A percentile compares a stretch with the other conserved stretches of the same genome.
These are phyloP conservation scores for Gymnobelideus leadbeateri DNA, from an alignment of 2,113 vertebrate genomes.

Conservation along the genomic window DNA sequence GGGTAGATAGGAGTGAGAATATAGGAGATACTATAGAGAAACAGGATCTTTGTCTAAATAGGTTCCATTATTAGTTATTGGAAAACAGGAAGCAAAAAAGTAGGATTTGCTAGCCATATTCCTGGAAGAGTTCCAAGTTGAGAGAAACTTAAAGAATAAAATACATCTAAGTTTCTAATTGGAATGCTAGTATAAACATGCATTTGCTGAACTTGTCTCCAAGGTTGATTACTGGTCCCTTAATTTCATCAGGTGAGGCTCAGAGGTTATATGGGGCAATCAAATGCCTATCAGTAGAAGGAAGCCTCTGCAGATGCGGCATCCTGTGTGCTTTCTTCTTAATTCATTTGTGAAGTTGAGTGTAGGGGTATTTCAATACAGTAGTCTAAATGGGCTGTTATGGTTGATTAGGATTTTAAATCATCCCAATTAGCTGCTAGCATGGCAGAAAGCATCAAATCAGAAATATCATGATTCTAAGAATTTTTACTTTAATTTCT, in stretches of 20 bases:
- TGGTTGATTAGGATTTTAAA: not conserved
- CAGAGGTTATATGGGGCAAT: not conserved
- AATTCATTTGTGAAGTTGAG: not conserved
- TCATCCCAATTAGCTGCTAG: not conserved
- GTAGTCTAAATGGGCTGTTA: not conserved
- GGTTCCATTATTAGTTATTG: not conserved
- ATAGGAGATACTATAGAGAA: not conserved
- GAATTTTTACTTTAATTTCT: not conserved
- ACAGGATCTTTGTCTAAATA: not conserved
- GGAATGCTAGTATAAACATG: not conserved
- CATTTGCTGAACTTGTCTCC: not conserved
- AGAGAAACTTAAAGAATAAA: not conserved
- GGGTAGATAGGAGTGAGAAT: not conserved
- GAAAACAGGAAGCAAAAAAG: not conserved
- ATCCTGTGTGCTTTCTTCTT: not conserved
- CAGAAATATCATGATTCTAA: not conserved
- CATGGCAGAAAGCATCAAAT: not conserved
- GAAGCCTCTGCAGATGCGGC: not conserved
- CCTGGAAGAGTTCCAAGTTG: not conserved
- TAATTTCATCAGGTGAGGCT: not conserved
- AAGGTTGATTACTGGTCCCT: not conserved
- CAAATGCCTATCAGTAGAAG: not conserved
- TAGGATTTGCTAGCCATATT: not conserved
- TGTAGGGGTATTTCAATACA: not conserved
- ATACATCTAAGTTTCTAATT: not conserved